Evolutionary conservation across 2,113 vertebrate genomes (phyloP).

Genomic region (Onychostruthus taczanowskii): DNA sequence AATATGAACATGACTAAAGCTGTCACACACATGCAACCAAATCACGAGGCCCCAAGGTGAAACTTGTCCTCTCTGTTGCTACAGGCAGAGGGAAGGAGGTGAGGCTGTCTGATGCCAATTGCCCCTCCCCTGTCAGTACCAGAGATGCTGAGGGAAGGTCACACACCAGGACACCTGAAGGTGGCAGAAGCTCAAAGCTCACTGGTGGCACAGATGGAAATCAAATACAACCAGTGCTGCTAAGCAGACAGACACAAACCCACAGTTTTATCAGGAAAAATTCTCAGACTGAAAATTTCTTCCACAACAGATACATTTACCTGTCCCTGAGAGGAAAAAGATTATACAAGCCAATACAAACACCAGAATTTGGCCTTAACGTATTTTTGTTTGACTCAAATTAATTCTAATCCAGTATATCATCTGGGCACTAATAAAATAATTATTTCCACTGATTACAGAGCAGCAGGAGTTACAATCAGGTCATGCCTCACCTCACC

Average conservation of each 20-base stretch:
- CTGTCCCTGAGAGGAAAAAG: background rate
- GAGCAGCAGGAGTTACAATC: background rate
- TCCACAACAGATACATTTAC: background rate
- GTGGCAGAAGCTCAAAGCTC: background rate
- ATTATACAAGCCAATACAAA: background rate
- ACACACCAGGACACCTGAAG: background rate
- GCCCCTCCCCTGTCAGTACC: background rate
- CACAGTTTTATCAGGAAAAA: background rate
- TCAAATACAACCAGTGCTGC: background rate
- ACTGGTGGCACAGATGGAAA: background rate
- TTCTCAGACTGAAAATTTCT: background rate
- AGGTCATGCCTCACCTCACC: background rate
- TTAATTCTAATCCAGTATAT: background rate
- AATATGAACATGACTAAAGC: background rate
- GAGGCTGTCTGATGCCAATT: background rate
- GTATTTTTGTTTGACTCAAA: background rate
- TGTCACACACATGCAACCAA: background rate
- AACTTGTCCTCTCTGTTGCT: background rate
- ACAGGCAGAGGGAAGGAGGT: background rate
- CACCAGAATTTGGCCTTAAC: background rate
- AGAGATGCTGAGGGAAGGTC: background rate
- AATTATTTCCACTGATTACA: background rate
- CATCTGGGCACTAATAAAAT: background rate
- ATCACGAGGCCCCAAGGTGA: background rate
- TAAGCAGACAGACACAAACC: background rate